Percentiles rank a stretch among this genome's conserved stretches.
phyloP scores from a whole-genome alignment of 1,140 invertebrate species.

The Babylonia areolata region DNA sequence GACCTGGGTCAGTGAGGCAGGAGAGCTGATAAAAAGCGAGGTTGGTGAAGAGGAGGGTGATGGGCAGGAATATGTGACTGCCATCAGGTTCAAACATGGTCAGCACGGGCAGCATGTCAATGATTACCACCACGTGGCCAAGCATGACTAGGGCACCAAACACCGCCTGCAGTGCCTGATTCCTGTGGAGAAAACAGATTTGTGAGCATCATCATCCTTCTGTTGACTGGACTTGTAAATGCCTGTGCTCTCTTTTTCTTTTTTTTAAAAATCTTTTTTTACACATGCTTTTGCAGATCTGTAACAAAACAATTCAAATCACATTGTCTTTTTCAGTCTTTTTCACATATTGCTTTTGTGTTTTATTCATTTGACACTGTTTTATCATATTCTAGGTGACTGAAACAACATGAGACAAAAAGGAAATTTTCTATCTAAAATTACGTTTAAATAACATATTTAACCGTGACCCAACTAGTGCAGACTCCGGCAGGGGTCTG shows the following conservation, averaged over 20 bases:
- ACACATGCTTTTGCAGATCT: neutral
- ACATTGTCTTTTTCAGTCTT: no score
- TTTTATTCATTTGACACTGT: no score
- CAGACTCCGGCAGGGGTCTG: no score
- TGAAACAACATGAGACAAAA: no score
- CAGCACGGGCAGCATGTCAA: slow-evolving; percentile 67
- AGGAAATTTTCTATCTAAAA: no score
- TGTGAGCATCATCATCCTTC: neutral
- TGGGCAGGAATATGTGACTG: slow-evolving; percentile 63
- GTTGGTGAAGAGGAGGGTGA: slow-evolving; percentile 58
- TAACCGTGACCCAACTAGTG: no score
- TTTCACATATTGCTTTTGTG: no score
- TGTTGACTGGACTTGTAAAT: no score
- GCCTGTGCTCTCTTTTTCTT: no score
- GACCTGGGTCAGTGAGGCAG: slow-evolving; percentile 62
- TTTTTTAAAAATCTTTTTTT: neutral
- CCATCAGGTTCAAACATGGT: slow-evolving; percentile 59
- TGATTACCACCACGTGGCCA: slow-evolving; percentile 59
- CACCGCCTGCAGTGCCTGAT: slow-evolving; percentile 62
- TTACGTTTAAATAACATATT: no score
- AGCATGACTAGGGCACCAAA: slow-evolving; percentile 57
- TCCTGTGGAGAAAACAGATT: slow-evolving; percentile 50
- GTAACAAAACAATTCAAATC: no score
- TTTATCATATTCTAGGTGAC: no score
- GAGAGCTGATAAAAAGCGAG: slow-evolving; percentile 58